phyloP scores from a whole-genome alignment of 2,113 vertebrate genomes.

The Dicentrarchus labrax region DNA sequence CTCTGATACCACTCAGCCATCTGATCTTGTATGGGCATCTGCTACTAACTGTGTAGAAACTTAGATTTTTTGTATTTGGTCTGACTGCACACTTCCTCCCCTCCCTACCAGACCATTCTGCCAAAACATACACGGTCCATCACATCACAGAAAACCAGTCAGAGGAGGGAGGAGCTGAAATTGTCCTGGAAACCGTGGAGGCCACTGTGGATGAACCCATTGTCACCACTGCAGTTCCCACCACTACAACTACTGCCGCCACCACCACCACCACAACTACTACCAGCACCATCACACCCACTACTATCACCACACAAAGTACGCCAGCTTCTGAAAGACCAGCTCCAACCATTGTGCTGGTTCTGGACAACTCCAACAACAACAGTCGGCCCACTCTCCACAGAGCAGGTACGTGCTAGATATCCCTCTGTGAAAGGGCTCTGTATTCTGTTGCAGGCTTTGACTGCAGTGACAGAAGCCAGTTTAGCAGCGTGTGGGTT shows the following conservation, averaged over 20 bases:
- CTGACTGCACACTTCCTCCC: background rate
- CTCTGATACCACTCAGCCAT: background rate
- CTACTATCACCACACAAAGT: constrained; percentile 48
- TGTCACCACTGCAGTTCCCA: constrained; percentile 33
- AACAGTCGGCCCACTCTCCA: constrained; percentile 76
- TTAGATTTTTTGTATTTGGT: background rate
- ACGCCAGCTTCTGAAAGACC: constrained; percentile 64
- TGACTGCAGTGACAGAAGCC: background rate
- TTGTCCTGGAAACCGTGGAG: constrained; percentile 62
- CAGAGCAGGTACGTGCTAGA: constrained; percentile 76
- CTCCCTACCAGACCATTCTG: constrained; percentile 81
- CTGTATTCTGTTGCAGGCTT: background rate
- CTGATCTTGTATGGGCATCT: background rate
- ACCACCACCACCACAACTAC: constrained; percentile 59
- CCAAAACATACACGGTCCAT: constrained; percentile 69
- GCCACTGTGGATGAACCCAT: constrained; percentile 35
- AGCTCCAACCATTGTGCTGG: constrained; percentile 75
- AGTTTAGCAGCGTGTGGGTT: background rate
- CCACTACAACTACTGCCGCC: constrained; percentile 40
- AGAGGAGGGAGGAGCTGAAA: constrained; percentile 77
- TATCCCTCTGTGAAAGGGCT: background rate
- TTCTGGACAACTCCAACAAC: constrained; percentile 82
- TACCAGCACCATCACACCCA: constrained; percentile 33
- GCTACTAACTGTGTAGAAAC: background rate
- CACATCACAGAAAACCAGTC: constrained; percentile 80